Conservation (phyloP, 2,888 invertebrate genomes). For the Caenorhabditis sp. region DNA sequence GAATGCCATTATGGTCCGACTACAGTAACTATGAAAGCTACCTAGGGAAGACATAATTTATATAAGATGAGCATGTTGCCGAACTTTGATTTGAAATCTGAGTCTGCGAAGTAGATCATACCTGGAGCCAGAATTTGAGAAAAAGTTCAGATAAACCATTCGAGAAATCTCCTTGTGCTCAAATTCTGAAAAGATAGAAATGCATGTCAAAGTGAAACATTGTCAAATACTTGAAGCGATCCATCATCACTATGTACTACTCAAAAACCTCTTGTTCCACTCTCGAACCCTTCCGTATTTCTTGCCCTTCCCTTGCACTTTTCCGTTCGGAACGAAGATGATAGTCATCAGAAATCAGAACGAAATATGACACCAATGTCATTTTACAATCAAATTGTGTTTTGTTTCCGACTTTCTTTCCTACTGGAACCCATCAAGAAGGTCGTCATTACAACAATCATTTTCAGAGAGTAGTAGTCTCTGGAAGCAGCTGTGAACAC, state of each 20-base stretch:
- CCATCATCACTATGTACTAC: not conserved
- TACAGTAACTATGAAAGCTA: no score
- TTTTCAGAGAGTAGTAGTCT: slow-evolving; percentile 11
- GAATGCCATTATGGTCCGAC: no score
- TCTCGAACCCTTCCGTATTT: not conserved
- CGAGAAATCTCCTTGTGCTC: no score
- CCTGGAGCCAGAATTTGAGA: no score
- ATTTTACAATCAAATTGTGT: slow-evolving; percentile 19
- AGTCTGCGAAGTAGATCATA: no score
- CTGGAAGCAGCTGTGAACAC: slow-evolving; percentile 23
- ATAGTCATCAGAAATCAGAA: slow-evolving; percentile 13
- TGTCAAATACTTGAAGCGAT: no score
- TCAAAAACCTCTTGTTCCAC: slow-evolving; percentile 1
- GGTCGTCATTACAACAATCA: slow-evolving; percentile 1
- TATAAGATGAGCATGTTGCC: no score
- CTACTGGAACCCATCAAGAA: not conserved
- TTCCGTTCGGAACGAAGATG: not conserved
- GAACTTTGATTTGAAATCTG: no score
- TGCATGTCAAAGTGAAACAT: no score
- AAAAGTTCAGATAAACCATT: no score
- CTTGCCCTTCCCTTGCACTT: slow-evolving; percentile 17
- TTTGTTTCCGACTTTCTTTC: slow-evolving; percentile 28
- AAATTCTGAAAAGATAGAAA: no score
- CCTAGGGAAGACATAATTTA: no score
- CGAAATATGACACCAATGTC: slow-evolving; percentile 34